Evolutionary conservation across 2,113 vertebrate species (phyloP), one percentile per base, ranked within the genome.

Genomic region (Lepidothrix coronata): DNA sequence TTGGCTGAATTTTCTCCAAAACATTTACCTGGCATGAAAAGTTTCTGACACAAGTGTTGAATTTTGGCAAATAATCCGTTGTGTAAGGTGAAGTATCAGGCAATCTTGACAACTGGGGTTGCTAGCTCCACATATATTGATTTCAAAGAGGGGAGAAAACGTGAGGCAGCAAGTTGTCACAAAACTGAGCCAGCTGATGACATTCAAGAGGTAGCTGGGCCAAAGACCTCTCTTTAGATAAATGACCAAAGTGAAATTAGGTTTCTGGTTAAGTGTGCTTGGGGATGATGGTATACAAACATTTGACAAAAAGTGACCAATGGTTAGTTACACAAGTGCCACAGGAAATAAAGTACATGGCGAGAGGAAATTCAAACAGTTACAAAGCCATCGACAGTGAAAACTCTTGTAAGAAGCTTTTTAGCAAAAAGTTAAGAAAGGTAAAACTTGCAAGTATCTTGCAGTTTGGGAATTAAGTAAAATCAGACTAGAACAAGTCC

Each of bases 1-100:
- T 82, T 66, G 94, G 65, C 89, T 91, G 81, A 95, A 88, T 94
- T 72, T 87, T 82, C 49, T 88, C 66, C 80, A 91, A 96, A 95
- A 91, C 39, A 91, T 85, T 67, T 66, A 94, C 52, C 92, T 95
- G 88, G 73, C 68, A 89, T 25, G 61, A 82, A 79, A 96, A 89
- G 43, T 89, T 94, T 91, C 79, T 78, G 68, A 91, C 39, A 85
- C 76, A 88, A 93, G 33, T 59, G 44, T n/a, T 30, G 31, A 85
- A 86, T 85, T 83, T 37, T 95, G 70, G 39, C 35, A 86, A 93
- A 88, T 79, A 91, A 67, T 19, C 24, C 41, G 63, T 81, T 2
- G 0, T 41, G 31, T 21, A 39, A 91, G 78, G 11, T 46, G 24
- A 88, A 88, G 35, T 55, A 81, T 81, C 79, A 68, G 41, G 31